Evolutionary conservation across 2,113 vertebrate genomes (phyloP), one percentile per base, ranked within the genome.

Genomic region (Phyllostomus discolor): DNA sequence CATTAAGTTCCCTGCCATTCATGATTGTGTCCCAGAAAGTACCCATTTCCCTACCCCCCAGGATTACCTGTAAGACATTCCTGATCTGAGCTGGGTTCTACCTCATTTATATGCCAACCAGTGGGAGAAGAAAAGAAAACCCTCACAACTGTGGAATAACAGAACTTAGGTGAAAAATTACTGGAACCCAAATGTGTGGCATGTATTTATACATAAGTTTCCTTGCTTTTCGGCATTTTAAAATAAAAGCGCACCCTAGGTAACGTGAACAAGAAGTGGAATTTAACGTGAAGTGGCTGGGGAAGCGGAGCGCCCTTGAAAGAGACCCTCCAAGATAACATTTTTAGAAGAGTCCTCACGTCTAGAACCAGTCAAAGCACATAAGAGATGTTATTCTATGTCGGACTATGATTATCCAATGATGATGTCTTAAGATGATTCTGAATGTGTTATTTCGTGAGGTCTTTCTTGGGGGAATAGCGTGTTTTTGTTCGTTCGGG

Each of bases 401-500:
- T 26, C 59, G 48, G 24, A 33, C 52, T 75, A 0, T 83, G 79
- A 38, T 57, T 94, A 31, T 50, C 54, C 78, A 57, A 8, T 62
- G 79, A 11, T 66, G 14, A 22, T 89, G 69, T 69, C 46, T 59
- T 57, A 69, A 82, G 12, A 31, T 41, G 14, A 80, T 70, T 83
- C 41, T 52, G 43, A 86, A 41, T 33, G 3, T 66, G 59, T 88
- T 46, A 1, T 75, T 80, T 90, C 28, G n/a, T 41, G 43, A 1
- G 3, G 7, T 57, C 76, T 73, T 90, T 66, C 66, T 10, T 66
- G 83, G 52, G 1, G 14, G 10, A 83, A 48, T 79, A 86, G n/a
- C 96, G 2, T 96, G 59, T 22, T 75, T 91, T 72, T 96, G 81
- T 97, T 70, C 28, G 2, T 94, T 70, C 96, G 91, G 95, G 69